Conservation (phyloP, 2,888 invertebrate genomes). For the Euspilapteryx auroguttella region DNA sequence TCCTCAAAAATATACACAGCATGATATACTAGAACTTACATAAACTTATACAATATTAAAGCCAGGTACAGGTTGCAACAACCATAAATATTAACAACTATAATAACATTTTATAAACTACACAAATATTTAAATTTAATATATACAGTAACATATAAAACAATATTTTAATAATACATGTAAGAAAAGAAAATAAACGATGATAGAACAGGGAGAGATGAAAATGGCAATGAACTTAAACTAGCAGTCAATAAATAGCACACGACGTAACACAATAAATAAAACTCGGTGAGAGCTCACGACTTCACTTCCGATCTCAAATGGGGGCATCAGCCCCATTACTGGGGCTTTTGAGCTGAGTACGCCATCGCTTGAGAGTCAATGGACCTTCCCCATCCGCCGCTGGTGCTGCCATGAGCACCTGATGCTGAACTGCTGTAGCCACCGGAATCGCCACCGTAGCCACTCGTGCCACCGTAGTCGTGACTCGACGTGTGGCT, state of each 20-base stretch:
- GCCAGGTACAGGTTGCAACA: slow-evolving; percentile 28
- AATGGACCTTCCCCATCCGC: slow-evolving; percentile 76
- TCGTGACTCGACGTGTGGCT: slow-evolving; percentile 41
- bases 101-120: slow-evolving; percentile 11
- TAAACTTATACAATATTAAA: slow-evolving; percentile 40
- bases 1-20: too few species aligned
- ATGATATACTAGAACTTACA: slow-evolving; percentile 16
- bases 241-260: slow-evolving; percentile 7
- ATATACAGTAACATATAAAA: slow-evolving; percentile 10
- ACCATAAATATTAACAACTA: slow-evolving; percentile 14
- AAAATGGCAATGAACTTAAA: slow-evolving; percentile 13
- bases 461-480: slow-evolving; percentile 64
- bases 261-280: slow-evolving; percentile 24
- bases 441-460: slow-evolving; percentile 64
- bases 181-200: slow-evolving; percentile 14
- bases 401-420: slow-evolving; percentile 32
- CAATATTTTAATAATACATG: slow-evolving; percentile 11
- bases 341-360: slow-evolving; percentile 71
- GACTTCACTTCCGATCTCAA: background rate
- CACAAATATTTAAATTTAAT: slow-evolving; percentile 12
- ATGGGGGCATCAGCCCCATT: slow-evolving; percentile 12
- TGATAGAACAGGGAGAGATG: slow-evolving; percentile 14
- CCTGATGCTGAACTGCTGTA: slow-evolving; percentile 23
- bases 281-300: slow-evolving; percentile 6
- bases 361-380: slow-evolving; percentile 81